phyloP scores from a whole-genome alignment of 1,140 invertebrate species.

The Neelides sp. region DNA sequence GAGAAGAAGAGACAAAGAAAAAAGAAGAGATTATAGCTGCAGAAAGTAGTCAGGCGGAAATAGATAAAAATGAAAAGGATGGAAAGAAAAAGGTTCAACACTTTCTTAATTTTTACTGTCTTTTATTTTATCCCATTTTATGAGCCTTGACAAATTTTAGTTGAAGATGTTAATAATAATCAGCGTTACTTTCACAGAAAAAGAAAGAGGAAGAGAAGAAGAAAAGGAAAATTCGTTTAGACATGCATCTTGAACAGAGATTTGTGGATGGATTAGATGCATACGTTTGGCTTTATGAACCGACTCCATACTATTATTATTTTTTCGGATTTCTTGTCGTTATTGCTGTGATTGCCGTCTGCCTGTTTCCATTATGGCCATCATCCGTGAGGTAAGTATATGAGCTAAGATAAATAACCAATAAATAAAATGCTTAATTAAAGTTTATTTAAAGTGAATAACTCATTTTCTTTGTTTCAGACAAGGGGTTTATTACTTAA shows the following conservation, averaged over 20 bases:
- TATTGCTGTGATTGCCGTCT: conserved; percentile 84
- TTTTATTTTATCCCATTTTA: conserved; percentile 10
- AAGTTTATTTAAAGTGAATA: not conserved
- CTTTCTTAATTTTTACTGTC: not conserved
- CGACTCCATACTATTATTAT: conserved; percentile 92
- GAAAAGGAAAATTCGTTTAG: conserved; percentile 60
- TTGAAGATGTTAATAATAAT: conserved; percentile 3
- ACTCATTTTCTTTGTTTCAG: conserved; percentile 37
- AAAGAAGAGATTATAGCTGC: conserved; percentile 38
- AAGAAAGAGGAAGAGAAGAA: conserved; percentile 38
- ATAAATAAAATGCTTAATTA: not conserved
- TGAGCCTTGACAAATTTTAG: conserved; percentile 9
- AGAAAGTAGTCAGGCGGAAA: conserved; percentile 43
- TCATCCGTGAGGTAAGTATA: conserved; percentile 59
- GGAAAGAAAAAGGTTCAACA: conserved; percentile 27
- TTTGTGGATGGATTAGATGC: conserved; percentile 88
- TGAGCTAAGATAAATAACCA: no score
- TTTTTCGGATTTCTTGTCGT: conserved; percentile 82
- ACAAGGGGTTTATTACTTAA: conserved; percentile 91
- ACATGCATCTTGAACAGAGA: conserved; percentile 90
- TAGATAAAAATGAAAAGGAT: conserved; percentile 35
- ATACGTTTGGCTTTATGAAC: conserved; percentile 99
- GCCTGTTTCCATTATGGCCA: conserved; percentile 96
- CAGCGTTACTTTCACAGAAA: conserved; percentile 7
- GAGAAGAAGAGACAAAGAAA: conserved; percentile 42